phyloP scores from a whole-genome alignment of 2,797 vertebrate genomes.

The Clarias platycephalus region DNA sequence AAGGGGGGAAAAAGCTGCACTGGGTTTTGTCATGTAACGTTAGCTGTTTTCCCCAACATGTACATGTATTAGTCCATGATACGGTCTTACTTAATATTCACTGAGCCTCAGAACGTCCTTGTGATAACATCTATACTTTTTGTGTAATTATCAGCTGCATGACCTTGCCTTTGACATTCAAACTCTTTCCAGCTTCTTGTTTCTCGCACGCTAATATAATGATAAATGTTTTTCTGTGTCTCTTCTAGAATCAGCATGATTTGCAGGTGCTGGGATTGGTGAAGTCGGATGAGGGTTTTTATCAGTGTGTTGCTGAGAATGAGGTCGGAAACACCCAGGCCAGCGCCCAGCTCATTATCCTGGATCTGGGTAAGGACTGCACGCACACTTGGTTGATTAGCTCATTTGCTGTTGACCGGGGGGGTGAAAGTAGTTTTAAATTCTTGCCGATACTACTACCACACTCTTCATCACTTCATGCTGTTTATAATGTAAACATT shows the following conservation, averaged over 20 bases:
- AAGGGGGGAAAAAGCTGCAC: not conserved
- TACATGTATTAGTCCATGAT: not conserved
- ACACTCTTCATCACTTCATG: too few relatives aligned
- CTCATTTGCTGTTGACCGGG: not conserved
- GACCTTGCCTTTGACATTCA: not conserved
- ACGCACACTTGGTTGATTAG: not conserved
- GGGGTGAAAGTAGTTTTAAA: too few relatives aligned
- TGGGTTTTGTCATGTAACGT: not conserved
- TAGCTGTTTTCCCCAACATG: not conserved
- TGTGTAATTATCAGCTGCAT: not conserved
- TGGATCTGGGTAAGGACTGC: slow-evolving; percentile 87
- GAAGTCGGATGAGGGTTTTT: slow-evolving; percentile 97
- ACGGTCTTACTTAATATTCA: not conserved
- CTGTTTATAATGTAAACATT: too few relatives aligned
- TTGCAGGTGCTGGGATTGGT: slow-evolving; percentile 95
- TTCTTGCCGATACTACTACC: too few relatives aligned
- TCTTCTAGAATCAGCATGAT: slow-evolving; percentile 89
- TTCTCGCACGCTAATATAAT: not conserved
- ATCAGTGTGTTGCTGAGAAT: slow-evolving; percentile 96
- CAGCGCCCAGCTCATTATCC: slow-evolving; percentile 93
- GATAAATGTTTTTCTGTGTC: not conserved
- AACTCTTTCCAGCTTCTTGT: not conserved
- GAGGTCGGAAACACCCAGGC: slow-evolving; percentile 92
- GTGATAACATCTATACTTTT: not conserved
- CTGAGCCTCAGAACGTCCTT: not conserved